Base-by-base conservation (phyloP, 2,113 vertebrate genomes). In the Brachyhypopomus gauderio region DNA sequence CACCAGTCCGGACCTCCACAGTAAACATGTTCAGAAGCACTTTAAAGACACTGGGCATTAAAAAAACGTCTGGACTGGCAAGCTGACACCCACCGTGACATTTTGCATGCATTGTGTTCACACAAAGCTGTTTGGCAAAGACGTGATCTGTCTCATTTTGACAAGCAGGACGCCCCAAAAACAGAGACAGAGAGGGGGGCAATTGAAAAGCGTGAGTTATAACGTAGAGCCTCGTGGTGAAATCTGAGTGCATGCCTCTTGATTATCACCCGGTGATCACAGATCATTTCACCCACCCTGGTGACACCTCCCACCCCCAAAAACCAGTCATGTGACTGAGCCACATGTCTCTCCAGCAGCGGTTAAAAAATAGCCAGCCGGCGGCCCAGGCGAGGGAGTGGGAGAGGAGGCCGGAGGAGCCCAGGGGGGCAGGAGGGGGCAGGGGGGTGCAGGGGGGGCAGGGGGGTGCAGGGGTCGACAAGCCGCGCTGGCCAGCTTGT, bases 321-420 rank as follows among this genome's bases (percentile, higher is more conserved):
- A 52, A 90, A 88, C 85, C 84, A 88, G 92, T 89, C 83, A 82
- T 84, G 87, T 88, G 87, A 89, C 83, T 86, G 85, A 89, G 86
- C 83, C 82, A 71, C 81, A 60, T 88, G 86, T 52, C 75, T 85
- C 84, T 88, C 78, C 79, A 76, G 52, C n/a, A 70, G 85, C 89
- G 83, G 87, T 88, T 78, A 87, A 92, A 92, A 91, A 92, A 91
- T 90, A 92, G 86, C 82, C 79, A 64, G 70, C 85, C 88, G 82
- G 81, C 78, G 83, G 81, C 78, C 60, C 20, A 48, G 2, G 14
- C 74, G 79, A 34, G 63, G 27, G 23, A 23, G 17, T 20, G 55
- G 14, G 55, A 56, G 55, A 14, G 55, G 2, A 19, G 20, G 12
- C 5, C 27, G 55, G 25, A 75, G n/a, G 16, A 9, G 11, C n/a